Conservation (phyloP, 2,888 invertebrate species). For the Plemyria rubiginata region DNA sequence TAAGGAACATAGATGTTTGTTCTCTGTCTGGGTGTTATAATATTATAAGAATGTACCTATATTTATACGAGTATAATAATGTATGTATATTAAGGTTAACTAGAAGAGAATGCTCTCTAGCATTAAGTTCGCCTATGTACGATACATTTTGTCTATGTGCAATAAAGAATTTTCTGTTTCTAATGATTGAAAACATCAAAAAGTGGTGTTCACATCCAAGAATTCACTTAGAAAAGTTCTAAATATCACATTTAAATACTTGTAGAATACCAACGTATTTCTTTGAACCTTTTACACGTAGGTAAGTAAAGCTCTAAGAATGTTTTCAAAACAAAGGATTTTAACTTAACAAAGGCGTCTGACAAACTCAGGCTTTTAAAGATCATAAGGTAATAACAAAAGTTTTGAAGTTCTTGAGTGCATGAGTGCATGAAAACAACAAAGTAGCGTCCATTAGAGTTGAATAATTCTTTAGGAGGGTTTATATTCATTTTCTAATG, state of each 20-base stretch:
- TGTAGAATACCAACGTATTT: slow-evolving; percentile 24
- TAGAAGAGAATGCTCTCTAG: too few species aligned
- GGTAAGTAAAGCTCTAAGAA: slow-evolving; percentile 20
- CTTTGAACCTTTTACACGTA: slow-evolving; percentile 24
- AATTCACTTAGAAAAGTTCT: slow-evolving; percentile 16
- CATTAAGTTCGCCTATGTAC: too few species aligned
- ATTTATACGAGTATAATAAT: too few species aligned
- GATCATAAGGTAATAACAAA: slow-evolving; percentile 22
- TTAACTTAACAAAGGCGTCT: slow-evolving; percentile 22
- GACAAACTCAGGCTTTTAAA: slow-evolving; percentile 26
- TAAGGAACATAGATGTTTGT: too few species aligned
- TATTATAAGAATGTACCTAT: too few species aligned
- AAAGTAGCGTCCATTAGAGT: background rate
- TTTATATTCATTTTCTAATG: background rate
- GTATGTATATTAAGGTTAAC: too few species aligned
- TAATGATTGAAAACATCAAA: background rate
- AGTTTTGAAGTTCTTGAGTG: slow-evolving; percentile 19
- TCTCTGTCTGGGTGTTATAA: too few species aligned
- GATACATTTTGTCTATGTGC: too few species aligned
- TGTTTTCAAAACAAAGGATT: slow-evolving; percentile 30
- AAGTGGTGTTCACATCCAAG: slow-evolving; percentile 1
- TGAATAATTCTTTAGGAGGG: background rate
- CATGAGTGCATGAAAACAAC: slow-evolving; percentile 7
- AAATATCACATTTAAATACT: slow-evolving; percentile 25
- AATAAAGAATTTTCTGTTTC: too few species aligned